Conservation (phyloP, 2,888 invertebrate species). For the Rhaphigaster nebulosa region DNA sequence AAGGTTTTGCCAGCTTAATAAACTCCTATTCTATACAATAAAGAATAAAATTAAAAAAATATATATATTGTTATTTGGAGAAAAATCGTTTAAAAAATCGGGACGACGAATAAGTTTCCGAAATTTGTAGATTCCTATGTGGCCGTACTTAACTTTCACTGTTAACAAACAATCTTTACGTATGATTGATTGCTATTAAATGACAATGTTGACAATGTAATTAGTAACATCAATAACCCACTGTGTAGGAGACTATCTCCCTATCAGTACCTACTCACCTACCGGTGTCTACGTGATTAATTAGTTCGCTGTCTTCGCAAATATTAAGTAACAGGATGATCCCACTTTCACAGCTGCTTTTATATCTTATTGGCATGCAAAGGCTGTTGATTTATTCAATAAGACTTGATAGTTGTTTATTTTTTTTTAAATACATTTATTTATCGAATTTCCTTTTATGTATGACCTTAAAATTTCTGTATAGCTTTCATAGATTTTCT, state of each 20-base stretch:
- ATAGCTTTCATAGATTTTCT: neutral
- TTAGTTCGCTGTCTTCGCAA: neutral
- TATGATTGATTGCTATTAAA: conserved; percentile 1
- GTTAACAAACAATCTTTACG: neutral
- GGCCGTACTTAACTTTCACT: neutral
- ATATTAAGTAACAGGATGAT: neutral
- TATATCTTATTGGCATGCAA: neutral
- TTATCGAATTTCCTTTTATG: too few species aligned
- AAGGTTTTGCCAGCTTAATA: too few species aligned
- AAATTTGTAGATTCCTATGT: too few species aligned
- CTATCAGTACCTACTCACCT: neutral
- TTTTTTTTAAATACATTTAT: too few species aligned
- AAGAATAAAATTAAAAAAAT: too few species aligned
- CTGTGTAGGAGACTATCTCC: neutral
- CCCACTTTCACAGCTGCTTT: neutral
- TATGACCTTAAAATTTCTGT: too few species aligned
- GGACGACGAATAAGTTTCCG: too few species aligned
- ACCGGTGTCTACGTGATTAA: conserved; percentile 9
- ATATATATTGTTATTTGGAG: too few species aligned
- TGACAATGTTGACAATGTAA: conserved; percentile 2
- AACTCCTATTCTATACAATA: too few species aligned
- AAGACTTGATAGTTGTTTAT: neutral
- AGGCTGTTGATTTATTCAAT: neutral
- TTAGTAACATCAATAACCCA: neutral
- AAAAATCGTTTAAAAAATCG: too few species aligned